Evolutionary conservation across 1,140 invertebrate species (phyloP).

Genomic region (Hesperophylax magnus): DNA sequence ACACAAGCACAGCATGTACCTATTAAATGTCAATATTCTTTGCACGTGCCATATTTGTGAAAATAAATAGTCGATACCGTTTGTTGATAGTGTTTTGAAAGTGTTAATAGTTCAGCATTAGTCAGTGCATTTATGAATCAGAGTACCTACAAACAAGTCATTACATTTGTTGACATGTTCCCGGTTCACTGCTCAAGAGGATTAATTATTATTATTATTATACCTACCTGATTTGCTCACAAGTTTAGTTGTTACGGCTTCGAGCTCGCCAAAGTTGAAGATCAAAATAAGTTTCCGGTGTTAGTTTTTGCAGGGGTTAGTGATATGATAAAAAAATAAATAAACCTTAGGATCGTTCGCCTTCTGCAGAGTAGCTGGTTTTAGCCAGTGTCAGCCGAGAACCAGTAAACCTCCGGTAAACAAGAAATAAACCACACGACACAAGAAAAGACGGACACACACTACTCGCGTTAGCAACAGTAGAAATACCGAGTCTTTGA

Average conservation of each 20-base stretch:
- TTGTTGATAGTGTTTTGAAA: too few species aligned
- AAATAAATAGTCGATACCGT: too few species aligned
- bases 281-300: neutral
- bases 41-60: too few species aligned
- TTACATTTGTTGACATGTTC: too few species aligned
- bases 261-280: neutral
- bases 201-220: too few species aligned
- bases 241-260: neutral
- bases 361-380: conserved; percentile 17
- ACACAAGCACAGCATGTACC: too few species aligned
- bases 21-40: too few species aligned
- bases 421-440: conserved; percentile 43
- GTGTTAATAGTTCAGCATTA: too few species aligned
- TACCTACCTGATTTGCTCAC: too few species aligned
- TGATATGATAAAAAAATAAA: neutral
- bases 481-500: conserved; percentile 28
- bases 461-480: conserved; percentile 24
- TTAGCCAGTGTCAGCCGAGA: conserved; percentile 26
- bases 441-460: conserved; percentile 17
- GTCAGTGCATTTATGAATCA: too few species aligned
- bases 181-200: too few species aligned
- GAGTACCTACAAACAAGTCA: too few species aligned
- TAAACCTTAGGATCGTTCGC: conserved; percentile 18
- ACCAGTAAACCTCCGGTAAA: conserved; percentile 27
- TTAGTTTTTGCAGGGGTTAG: neutral